These are phyloP conservation scores for Drosophila nannoptera DNA, from an alignment of 1,140 invertebrate genomes.

Conservation along the genomic window DNA sequence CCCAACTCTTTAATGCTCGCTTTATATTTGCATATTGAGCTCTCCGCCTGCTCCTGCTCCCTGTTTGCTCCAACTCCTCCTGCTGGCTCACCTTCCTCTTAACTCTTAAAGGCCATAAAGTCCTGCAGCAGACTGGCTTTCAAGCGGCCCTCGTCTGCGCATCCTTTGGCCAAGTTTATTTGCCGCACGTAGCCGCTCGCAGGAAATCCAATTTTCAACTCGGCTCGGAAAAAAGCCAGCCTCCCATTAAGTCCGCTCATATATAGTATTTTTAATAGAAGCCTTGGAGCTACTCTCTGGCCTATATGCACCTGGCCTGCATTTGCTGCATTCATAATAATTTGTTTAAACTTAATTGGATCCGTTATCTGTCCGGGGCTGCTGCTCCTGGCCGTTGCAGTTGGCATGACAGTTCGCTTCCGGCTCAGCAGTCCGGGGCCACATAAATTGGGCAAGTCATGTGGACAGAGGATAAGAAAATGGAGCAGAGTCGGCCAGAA, in stretches of 20 bases:
- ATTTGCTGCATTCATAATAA: conserved; percentile 23
- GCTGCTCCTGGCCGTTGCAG: conserved; percentile 18
- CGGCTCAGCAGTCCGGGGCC: conserved; percentile 6
- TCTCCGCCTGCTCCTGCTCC: too few relatives aligned
- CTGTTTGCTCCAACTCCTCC: too few relatives aligned
- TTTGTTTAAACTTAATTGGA: conserved; percentile 44
- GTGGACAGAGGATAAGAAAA: conserved; percentile 42
- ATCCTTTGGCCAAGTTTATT: too few relatives aligned
- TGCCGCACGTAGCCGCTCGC: too few relatives aligned
- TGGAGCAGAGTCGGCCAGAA: conserved; percentile 20
- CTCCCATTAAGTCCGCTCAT: neutral
- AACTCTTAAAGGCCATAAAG: too few relatives aligned
- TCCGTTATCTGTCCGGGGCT: conserved; percentile 37
- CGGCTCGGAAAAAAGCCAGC: neutral
- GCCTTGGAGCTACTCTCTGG: neutral
- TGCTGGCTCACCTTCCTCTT: too few relatives aligned
- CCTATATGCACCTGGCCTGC: conserved; percentile 20
- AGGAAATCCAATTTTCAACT: neutral
- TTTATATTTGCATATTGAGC: too few relatives aligned
- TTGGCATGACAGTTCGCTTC: conserved; percentile 7
- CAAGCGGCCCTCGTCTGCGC: too few relatives aligned
- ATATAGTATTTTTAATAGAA: neutral
- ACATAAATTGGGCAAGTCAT: conserved; percentile 53
- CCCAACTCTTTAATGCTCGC: too few relatives aligned
- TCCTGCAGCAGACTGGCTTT: too few relatives aligned